Evolutionary conservation across 2,113 vertebrate species (phyloP).

Genomic region (Oncorhynchus nerka): DNA sequence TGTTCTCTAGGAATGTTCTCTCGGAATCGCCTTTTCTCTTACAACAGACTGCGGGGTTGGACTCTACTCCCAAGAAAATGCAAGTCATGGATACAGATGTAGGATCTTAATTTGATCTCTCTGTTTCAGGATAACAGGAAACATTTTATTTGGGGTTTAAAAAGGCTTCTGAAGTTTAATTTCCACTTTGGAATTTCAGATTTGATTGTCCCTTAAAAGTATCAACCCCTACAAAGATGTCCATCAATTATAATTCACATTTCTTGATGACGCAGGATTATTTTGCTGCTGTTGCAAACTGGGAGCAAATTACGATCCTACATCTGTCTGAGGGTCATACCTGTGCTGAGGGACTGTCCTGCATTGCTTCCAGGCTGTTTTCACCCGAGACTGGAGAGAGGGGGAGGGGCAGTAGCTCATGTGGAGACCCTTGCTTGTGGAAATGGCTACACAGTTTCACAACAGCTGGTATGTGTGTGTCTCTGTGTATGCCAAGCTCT

Average conservation of each 20-base stretch:
- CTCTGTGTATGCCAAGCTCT: conserved; percentile 3
- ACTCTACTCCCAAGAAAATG: conserved; percentile 6
- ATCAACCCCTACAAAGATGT: too few relatives aligned
- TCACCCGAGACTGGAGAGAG: background rate
- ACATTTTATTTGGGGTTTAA: too few relatives aligned
- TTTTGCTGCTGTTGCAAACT: too few relatives aligned
- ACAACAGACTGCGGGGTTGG: background rate
- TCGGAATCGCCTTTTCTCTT: background rate
- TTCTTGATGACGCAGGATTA: background rate
- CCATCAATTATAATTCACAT: background rate
- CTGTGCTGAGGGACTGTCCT: background rate
- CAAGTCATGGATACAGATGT: background rate
- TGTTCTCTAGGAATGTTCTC: background rate
- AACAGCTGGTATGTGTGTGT: conserved; percentile 41
- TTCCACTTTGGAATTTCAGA: too few relatives aligned
- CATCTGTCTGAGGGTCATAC: background rate
- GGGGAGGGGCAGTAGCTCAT: conserved; percentile 16
- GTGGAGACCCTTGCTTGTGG: conserved; percentile 31
- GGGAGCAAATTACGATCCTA: too few relatives aligned
- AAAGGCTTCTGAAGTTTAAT: too few relatives aligned
- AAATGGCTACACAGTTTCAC: conserved; percentile 41
- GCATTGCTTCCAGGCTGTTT: background rate
- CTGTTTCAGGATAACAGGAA: too few relatives aligned
- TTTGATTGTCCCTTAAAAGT: too few relatives aligned
- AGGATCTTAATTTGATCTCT: too few relatives aligned